Evolutionary conservation across 2,113 vertebrate genomes (phyloP), one percentile per base, ranked within the genome.

Genomic region (Spermophilus dauricus): DNA sequence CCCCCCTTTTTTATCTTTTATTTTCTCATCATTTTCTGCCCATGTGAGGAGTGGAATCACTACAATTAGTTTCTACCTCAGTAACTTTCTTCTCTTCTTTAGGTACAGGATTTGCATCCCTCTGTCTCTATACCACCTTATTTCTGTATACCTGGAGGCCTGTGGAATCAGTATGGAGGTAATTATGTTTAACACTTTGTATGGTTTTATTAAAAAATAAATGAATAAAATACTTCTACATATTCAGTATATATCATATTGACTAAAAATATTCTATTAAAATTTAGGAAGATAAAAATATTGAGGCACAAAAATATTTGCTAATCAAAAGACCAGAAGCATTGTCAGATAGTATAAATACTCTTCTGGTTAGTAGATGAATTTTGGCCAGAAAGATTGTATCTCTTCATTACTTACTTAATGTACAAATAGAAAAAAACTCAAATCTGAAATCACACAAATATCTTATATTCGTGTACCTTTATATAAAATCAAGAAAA

Each of bases 401-500:
- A 39, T 42, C 11, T 84, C 10, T 88, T 91, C 75, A 58, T 85
- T 93, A 90, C 1, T 92, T 65, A 80, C n/a, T 78, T 97, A 63
- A 88, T 39, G 24, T 90, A 87, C 28, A 89, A 88, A 58, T 34
- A 87, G 81, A 65, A 28, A 94, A 80, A 12, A 1, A 8, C 61
- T 9, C 84, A 89, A 61, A 78, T 90, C 67, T 70, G 24, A 89
- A 95, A 91, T 85, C 77, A 34, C 1, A 37, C 17, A 93, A 28
- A 84, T 83, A 69, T 91, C 94, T 81, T 1, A 13, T 70, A 48
- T 12, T 24, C 17, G 48, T 18, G 30, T 70, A 92, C 72, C 9
- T 87, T 96, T 56, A 88, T 48, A 42, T 81, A 80, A 87, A 96
- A 81, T 84, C 51, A 84, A 88, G 28, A 72, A 58, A 42, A 75